These are phyloP conservation scores for Okamejei kenojei DNA, from an alignment of 2,797 vertebrate species.

Conservation along the genomic window DNA sequence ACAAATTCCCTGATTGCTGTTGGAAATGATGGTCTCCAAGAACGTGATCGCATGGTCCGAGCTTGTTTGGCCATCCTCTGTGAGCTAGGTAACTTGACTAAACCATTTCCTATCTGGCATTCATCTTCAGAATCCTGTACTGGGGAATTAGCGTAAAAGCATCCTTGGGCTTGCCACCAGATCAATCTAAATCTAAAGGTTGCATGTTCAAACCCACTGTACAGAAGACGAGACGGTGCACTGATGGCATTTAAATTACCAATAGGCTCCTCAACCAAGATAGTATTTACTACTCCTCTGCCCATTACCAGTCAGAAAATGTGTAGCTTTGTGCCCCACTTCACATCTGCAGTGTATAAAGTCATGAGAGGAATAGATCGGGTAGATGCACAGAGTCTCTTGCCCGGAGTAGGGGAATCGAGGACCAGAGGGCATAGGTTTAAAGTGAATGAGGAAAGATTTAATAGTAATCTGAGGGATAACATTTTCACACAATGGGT, in stretches of 20 bases:
- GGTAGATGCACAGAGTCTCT: too few relatives aligned
- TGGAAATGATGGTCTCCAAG: constrained; percentile 93
- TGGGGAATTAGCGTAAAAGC: background rate
- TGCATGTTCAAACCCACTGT: background rate
- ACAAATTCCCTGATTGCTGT: constrained; percentile 94
- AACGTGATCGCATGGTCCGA: constrained; percentile 94
- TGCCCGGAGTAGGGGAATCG: too few relatives aligned
- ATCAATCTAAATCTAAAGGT: background rate
- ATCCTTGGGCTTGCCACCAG: background rate
- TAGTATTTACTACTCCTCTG: too few relatives aligned
- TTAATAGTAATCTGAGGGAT: too few relatives aligned
- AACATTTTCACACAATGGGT: too few relatives aligned
- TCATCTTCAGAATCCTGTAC: background rate
- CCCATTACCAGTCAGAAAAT: too few relatives aligned
- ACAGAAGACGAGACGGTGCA: background rate
- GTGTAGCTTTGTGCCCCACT: too few relatives aligned
- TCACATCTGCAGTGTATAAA: too few relatives aligned
- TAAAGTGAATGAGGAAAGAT: too few relatives aligned
- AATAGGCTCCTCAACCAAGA: too few relatives aligned
- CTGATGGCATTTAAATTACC: background rate
- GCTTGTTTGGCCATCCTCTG: constrained; percentile 95
- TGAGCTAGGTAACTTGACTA: constrained; percentile 77
- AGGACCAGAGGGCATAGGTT: too few relatives aligned
- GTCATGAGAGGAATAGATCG: too few relatives aligned
- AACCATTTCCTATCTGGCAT: background rate